phyloP scores from a whole-genome alignment of 2,888 invertebrate species.

The Leucophenga montana region DNA sequence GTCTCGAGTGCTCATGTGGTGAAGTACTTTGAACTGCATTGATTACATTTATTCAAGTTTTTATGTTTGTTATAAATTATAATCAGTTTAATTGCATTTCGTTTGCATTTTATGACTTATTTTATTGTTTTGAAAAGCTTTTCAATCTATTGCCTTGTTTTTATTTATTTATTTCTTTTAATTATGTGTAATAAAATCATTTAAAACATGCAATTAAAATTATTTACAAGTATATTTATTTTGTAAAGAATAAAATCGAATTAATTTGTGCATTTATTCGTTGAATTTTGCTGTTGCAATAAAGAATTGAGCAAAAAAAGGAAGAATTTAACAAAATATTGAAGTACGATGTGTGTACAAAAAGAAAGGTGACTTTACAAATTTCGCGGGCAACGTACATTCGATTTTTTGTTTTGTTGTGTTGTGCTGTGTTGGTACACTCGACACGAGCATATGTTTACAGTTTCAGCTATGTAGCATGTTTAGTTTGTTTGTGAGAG shows the following conservation, averaged over 20 bases:
- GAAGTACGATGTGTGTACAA: too few species aligned
- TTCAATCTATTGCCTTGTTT: constrained; percentile 4
- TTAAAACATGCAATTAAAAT: constrained; percentile 37
- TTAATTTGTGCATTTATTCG: constrained; percentile 50
- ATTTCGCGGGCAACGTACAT: too few species aligned
- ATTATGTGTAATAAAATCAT: background rate
- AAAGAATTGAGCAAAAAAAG: too few species aligned
- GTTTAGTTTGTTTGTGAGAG: too few species aligned
- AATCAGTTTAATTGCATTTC: constrained; percentile 17
- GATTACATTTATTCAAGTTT: constrained; percentile 36
- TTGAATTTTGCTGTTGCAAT: too few species aligned
- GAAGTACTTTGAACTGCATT: background rate
- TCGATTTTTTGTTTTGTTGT: too few species aligned
- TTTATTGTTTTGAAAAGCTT: constrained; percentile 15
- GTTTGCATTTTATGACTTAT: constrained; percentile 43
- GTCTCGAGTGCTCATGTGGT: constrained; percentile 8
- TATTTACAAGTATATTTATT: background rate
- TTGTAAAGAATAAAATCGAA: constrained; percentile 8
- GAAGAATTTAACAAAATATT: too few species aligned
- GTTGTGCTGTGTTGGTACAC: too few species aligned
- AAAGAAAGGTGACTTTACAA: too few species aligned
- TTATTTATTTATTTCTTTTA: background rate
- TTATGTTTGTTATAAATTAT: constrained; percentile 34
- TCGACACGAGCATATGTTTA: too few species aligned
- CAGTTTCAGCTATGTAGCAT: too few species aligned